phyloP scores from a whole-genome alignment of 2,888 invertebrate species.

The Pristionchus arcanus region DNA sequence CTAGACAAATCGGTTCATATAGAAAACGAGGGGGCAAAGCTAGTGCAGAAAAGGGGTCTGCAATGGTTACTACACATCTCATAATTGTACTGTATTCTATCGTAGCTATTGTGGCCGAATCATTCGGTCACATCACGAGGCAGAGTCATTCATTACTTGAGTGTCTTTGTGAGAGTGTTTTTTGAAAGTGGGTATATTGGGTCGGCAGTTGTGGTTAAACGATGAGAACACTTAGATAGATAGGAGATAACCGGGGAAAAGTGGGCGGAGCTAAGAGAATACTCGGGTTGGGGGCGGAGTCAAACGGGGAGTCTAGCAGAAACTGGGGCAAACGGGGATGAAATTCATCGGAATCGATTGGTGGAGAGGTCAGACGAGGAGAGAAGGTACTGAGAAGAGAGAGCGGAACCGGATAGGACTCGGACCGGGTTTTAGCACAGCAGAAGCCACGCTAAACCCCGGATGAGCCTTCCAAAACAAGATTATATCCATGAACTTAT shows the following conservation, averaged over 20 bases:
- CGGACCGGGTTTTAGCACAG: neutral
- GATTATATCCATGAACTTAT: conserved; percentile 51
- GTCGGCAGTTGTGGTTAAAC: conserved; percentile 16
- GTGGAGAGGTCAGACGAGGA: conserved; percentile 31
- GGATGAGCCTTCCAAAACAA: conserved; percentile 14
- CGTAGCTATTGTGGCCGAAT: neutral
- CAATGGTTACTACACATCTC: neutral
- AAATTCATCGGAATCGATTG: conserved; percentile 49
- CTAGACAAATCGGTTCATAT: conserved; percentile 38
- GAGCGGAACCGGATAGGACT: neutral
- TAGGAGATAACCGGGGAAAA: conserved; percentile 9
- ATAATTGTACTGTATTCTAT: conserved; percentile 31
- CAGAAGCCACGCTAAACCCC: neutral
- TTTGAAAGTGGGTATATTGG: neutral
- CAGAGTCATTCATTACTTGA: conserved; percentile 47
- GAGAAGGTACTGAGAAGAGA: conserved; percentile 44
- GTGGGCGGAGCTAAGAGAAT: conserved; percentile 8
- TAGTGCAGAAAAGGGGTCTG: conserved; percentile 19
- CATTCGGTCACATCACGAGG: neutral
- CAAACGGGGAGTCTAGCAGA: neutral
- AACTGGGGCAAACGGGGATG: neutral
- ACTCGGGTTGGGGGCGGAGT: neutral
- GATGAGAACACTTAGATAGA: neutral
- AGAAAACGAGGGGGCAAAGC: neutral
- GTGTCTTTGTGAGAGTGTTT: conserved; percentile 39